Percentiles rank a stretch among this genome's conserved stretches.
Conservation (phyloP, 2,113 vertebrate species). For the Candoia aspera region DNA sequence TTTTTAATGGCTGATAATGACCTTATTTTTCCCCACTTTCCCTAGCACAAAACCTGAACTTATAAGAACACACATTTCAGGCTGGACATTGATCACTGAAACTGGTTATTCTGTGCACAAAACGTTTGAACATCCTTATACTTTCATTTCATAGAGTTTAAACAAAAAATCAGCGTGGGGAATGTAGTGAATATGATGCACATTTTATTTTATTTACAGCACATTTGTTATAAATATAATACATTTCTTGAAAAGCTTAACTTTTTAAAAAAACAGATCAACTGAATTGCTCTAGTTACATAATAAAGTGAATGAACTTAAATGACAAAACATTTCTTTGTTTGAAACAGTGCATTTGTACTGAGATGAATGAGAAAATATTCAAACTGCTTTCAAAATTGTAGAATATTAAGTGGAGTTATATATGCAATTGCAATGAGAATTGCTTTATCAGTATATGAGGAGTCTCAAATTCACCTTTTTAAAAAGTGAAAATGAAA, state of each 20-base stretch:
- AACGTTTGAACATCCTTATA: background rate
- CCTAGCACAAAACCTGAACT: background rate
- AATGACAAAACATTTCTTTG: conserved; percentile 72
- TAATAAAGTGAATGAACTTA: conserved; percentile 79
- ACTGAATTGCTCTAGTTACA: conserved; percentile 78
- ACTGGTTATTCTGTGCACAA: background rate
- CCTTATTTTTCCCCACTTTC: background rate
- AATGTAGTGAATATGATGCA: conserved; percentile 84
- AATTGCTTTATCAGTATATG: conserved; percentile 55
- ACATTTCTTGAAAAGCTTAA: conserved; percentile 92
- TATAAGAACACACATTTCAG: background rate
- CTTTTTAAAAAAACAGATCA: conserved; percentile 82
- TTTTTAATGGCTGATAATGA: background rate
- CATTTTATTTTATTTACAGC: conserved; percentile 98
- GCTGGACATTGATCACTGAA: background rate
- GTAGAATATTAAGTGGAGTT: conserved; percentile 54
- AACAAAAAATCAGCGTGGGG: conserved; percentile 63
- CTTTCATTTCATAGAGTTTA: background rate
- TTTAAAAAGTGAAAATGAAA: conserved; percentile 52
- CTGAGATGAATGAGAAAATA: conserved; percentile 74
- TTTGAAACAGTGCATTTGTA: conserved; percentile 76
- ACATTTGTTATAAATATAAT: conserved; percentile 99
- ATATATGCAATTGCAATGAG: conserved; percentile 60
- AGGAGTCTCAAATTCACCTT: conserved; percentile 54
- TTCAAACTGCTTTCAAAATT: conserved; percentile 65